A percentile compares a stretch with the other conserved stretches of the same genome.
Evolutionary conservation across 2,113 vertebrate species (phyloP).

Genomic region (Kryptolebias marmoratus): DNA sequence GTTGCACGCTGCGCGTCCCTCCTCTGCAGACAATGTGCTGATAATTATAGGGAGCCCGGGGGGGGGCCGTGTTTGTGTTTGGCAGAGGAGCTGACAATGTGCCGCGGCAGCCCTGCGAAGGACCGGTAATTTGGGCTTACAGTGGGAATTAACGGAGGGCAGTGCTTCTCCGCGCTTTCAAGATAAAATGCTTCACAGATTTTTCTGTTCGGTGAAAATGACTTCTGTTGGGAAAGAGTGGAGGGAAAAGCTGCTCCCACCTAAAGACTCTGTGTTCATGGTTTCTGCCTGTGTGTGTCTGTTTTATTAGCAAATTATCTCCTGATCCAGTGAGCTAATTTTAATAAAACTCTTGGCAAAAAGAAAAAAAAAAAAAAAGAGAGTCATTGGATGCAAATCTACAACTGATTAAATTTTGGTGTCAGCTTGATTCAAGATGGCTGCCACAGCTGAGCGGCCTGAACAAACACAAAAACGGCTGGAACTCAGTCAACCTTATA

Average conservation of each 20-base stretch:
- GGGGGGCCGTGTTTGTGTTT: constrained; percentile 63
- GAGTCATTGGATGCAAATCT: no score
- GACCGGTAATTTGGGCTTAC: constrained; percentile 38
- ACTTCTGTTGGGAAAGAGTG: background rate
- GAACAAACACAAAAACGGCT: no score
- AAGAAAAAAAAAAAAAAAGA: no score
- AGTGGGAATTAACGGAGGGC: constrained; percentile 49
- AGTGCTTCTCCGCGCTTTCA: background rate
- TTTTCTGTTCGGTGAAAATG: background rate
- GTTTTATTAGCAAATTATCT: no score
- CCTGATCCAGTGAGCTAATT: no score
- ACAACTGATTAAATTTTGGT: no score
- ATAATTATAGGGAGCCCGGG: constrained; percentile 70
- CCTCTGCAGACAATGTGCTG: constrained; percentile 60
- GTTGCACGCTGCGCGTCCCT: constrained; percentile 48
- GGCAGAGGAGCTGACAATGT: constrained; percentile 24
- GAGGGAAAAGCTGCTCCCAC: background rate
- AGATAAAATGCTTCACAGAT: background rate
- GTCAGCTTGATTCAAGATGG: no score
- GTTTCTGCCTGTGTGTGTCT: no score
- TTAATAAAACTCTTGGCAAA: no score
- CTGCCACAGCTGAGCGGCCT: no score
- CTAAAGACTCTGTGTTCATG: background rate
- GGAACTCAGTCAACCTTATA: no score
- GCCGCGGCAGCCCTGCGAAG: constrained; percentile 1